Percentiles rank a stretch among this genome's conserved stretches.
Evolutionary conservation across 2,797 vertebrate genomes (phyloP).

Genomic region (Cheirogaleus major): DNA sequence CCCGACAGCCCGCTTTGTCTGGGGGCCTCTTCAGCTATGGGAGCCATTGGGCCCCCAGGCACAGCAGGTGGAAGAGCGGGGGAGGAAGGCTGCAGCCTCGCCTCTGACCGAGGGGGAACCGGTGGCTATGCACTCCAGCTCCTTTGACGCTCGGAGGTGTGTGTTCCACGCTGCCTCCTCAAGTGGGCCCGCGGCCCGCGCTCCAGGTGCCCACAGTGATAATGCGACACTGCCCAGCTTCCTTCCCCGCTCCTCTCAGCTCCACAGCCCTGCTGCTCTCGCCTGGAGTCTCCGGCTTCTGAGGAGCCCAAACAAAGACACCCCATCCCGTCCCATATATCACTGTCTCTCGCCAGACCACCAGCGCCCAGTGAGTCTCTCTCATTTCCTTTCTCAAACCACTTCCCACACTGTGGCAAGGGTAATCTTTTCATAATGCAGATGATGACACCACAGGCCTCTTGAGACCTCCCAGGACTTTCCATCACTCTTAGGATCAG

Average conservation of each 20-base stretch:
- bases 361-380: not conserved
- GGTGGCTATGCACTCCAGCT: not conserved
- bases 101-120: not conserved
- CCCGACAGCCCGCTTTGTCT: not conserved
- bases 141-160: accelerated
- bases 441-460: accelerated
- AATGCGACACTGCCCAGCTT: not conserved
- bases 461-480: not conserved
- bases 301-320: not conserved
- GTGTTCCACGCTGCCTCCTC: not conserved
- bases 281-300: not conserved
- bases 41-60: not conserved
- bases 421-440: not conserved
- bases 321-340: not conserved
- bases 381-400: not conserved
- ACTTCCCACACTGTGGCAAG: not conserved
- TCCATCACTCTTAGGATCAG: not conserved
- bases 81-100: not conserved
- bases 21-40: not conserved
- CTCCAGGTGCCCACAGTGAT: not conserved
- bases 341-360: not conserved
- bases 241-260: not conserved
- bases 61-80: not conserved
- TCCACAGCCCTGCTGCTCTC: not conserved
- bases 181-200: not conserved